Percentiles rank a stretch among this genome's conserved stretches.
These are phyloP conservation scores for Liparis tanakae DNA, from an alignment of 2,797 vertebrate species.

Conservation along the genomic window DNA sequence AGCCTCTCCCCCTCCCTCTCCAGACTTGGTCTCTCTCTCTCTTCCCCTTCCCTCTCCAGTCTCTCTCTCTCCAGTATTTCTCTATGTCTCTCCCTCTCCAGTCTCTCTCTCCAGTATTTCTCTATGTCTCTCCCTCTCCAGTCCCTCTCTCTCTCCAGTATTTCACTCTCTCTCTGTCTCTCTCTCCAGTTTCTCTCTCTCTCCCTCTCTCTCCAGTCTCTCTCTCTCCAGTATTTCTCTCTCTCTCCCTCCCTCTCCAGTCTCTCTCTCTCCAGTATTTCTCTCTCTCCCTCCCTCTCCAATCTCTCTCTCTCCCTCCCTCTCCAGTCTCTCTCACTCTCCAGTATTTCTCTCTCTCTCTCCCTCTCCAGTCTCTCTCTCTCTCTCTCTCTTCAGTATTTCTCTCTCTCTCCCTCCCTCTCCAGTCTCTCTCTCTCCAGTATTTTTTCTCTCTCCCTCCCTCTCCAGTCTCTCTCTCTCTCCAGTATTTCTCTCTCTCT, in stretches of 20 bases:
- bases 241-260: too few species aligned
- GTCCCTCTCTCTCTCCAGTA: not conserved
- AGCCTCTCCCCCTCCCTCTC: not conserved
- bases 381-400: too few species aligned
- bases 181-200: constrained; percentile 35
- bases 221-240: not conserved
- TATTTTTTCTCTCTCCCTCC: constrained; percentile 5
- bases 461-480: too few species aligned
- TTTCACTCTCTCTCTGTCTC: constrained; percentile 52
- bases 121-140: constrained; percentile 15
- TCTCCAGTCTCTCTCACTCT: too few species aligned
- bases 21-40: constrained; percentile 24
- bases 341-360: too few species aligned
- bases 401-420: too few species aligned
- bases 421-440: too few species aligned
- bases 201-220: too few species aligned
- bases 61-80: constrained; percentile 10
- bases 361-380: too few species aligned
- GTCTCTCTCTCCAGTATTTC: constrained; percentile 15
- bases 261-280: not conserved
- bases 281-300: constrained; percentile 18
- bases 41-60: not conserved
- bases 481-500: constrained; percentile 16
- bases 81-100: not conserved
- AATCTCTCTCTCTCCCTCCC: too few species aligned